These are phyloP conservation scores for Emmelina monodactyla DNA, from an alignment of 2,888 invertebrate genomes.

Conservation along the genomic window DNA sequence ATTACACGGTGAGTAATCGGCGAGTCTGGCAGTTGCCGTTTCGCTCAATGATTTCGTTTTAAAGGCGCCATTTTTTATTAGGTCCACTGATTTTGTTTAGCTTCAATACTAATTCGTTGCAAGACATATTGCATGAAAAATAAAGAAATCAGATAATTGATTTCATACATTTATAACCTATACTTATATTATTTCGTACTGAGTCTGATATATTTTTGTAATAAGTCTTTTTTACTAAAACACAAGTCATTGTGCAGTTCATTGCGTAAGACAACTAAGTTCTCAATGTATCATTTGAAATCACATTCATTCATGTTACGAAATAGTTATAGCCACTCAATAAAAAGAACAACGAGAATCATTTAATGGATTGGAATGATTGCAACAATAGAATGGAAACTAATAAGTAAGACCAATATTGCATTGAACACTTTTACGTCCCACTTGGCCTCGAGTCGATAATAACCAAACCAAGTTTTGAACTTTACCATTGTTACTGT, in stretches of 20 bases:
- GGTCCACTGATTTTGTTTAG: constrained; percentile 31
- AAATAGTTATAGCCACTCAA: not conserved
- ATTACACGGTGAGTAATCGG: constrained; percentile 56
- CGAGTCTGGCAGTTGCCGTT: constrained; percentile 44
- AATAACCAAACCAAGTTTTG: constrained; percentile 31
- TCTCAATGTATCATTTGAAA: constrained; percentile 14
- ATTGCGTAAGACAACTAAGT: too few relatives aligned
- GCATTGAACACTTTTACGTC: constrained; percentile 21
- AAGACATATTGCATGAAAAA: too few relatives aligned
- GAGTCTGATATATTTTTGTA: too few relatives aligned
- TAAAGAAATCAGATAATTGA: too few relatives aligned
- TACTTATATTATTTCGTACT: too few relatives aligned
- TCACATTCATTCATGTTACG: not conserved
- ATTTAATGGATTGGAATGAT: constrained; percentile 18
- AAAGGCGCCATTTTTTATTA: constrained; percentile 33
- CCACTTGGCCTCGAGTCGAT: constrained; percentile 33
- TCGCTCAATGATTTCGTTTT: constrained; percentile 45
- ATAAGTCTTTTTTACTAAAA: too few relatives aligned
- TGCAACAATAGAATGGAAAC: constrained; percentile 25
- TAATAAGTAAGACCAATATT: constrained; percentile 30
- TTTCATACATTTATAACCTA: too few relatives aligned
- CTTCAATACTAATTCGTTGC: too few relatives aligned
- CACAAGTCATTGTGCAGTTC: too few relatives aligned
- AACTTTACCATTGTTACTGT: constrained; percentile 22
- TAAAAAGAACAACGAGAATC: not conserved